Base-by-base conservation (phyloP, 2,797 vertebrate genomes). In the Thalassophryne amazonica region DNA sequence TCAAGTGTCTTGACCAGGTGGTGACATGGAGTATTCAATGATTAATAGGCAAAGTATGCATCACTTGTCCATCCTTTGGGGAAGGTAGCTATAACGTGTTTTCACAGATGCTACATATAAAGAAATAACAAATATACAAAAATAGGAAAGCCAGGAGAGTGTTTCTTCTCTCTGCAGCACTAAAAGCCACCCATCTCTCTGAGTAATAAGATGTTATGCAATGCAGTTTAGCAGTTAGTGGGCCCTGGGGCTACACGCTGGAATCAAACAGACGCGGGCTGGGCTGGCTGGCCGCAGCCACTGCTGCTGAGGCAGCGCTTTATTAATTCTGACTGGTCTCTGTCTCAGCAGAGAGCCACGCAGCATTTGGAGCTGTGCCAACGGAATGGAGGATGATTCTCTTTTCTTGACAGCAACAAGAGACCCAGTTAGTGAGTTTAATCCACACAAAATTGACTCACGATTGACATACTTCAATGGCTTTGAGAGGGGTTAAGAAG, bases 91-190 rank as follows among this genome's bases (percentile, higher is more conserved):
- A n/a, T n/a, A n/a, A n/a, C n/a, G 7, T 24, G 90, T 78, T 41
- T 91, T 93, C 68, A 91, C 89, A 89, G 28, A 60, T 83, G 25
- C 86, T 15, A 60, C 34, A 40, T 14, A 16, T 14, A 17, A 51
- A 61, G 9, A 5, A 90, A 89, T 1, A 88, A 87, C 62, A 92
- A 76, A 0, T 91, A 94, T 52, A 42, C 35, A 51, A 31, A 58
- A 58, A 73, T 37, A 59, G 69, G 29, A 52, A 65, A 57, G 42
- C 28, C 22, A 57, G 27, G 12, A 47, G 15, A 46, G 45, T 53
- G 41, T 41, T 43, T 92, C 58, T 68, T 58, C 57, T 71, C 47
- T 82, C 59, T 93, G 36, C 66, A 42, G 57, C 69, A 58, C 68
- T 86, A 70, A 87, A 83, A 84, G 77, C 60, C 66, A 78, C 70